Conservation (phyloP, 1,140 invertebrate species). For the Sipha flava region DNA sequence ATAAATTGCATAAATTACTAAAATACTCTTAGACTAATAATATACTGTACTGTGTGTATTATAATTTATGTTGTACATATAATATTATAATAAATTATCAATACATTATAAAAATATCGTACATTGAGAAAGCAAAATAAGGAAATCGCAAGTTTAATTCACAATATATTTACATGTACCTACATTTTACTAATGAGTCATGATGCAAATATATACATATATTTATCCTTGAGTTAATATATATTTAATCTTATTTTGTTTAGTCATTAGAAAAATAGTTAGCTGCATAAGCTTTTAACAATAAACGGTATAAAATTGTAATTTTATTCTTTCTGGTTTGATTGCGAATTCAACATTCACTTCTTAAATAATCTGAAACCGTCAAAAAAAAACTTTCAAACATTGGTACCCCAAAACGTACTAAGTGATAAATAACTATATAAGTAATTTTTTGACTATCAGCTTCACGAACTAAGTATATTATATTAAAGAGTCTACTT, state of each 20-base stretch:
- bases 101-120: neutral
- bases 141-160: neutral
- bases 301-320: neutral
- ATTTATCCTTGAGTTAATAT: neutral
- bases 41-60: no score
- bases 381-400: no score
- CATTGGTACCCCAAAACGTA: no score
- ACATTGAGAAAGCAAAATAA: neutral
- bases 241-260: neutral
- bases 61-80: neutral
- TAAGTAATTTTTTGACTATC: no score
- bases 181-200: neutral
- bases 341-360: no score
- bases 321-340: neutral
- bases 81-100: neutral
- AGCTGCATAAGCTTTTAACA: neutral
- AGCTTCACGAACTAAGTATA: no score
- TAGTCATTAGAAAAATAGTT: neutral
- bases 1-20: neutral
- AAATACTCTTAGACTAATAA: no score
- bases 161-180: neutral
- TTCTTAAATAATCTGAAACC: no score
- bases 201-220: neutral
- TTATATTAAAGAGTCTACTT: no score
- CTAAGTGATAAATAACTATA: no score